These are phyloP conservation scores for Andrena haemorrhoa DNA, from an alignment of 2,888 invertebrate species.

Conservation along the genomic window DNA sequence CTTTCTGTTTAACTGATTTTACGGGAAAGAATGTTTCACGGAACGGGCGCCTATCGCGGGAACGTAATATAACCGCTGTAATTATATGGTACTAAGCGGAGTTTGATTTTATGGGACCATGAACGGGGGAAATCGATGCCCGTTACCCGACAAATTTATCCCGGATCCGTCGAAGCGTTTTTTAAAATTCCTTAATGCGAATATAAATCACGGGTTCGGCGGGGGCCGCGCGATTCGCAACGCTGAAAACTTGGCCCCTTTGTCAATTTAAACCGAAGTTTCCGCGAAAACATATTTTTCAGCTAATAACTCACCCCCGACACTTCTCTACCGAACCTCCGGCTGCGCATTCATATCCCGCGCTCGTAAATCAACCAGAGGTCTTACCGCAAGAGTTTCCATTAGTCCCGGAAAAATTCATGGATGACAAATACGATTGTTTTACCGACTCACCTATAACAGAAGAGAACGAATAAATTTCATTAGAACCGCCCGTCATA, in stretches of 20 bases:
- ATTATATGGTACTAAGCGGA: background rate
- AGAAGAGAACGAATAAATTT: constrained; percentile 58
- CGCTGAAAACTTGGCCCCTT: constrained; percentile 73
- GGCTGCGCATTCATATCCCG: constrained; percentile 73
- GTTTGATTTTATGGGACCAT: background rate
- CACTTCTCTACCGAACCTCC: constrained; percentile 70
- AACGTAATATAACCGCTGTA: background rate
- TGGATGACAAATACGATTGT: constrained; percentile 73
- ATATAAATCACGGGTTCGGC: constrained; percentile 66
- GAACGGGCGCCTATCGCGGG: background rate
- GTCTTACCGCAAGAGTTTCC: constrained; percentile 75
- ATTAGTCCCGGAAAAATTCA: constrained; percentile 74
- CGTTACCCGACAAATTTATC: constrained; percentile 29
- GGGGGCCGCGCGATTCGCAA: constrained; percentile 62
- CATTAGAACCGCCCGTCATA: constrained; percentile 9
- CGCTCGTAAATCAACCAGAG: constrained; percentile 72
- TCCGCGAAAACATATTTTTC: constrained; percentile 75
- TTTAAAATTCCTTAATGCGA: constrained; percentile 67
- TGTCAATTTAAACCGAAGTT: constrained; percentile 76
- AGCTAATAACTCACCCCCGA: constrained; percentile 76
- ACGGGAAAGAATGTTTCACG: background rate
- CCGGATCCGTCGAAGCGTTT: constrained; percentile 54
- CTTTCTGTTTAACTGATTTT: background rate
- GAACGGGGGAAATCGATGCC: constrained; percentile 2
- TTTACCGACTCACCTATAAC: constrained; percentile 76